Percentiles rank a stretch among this genome's conserved stretches.
Conservation (phyloP, 2,888 invertebrate species). For the Amphipoea oculea region DNA sequence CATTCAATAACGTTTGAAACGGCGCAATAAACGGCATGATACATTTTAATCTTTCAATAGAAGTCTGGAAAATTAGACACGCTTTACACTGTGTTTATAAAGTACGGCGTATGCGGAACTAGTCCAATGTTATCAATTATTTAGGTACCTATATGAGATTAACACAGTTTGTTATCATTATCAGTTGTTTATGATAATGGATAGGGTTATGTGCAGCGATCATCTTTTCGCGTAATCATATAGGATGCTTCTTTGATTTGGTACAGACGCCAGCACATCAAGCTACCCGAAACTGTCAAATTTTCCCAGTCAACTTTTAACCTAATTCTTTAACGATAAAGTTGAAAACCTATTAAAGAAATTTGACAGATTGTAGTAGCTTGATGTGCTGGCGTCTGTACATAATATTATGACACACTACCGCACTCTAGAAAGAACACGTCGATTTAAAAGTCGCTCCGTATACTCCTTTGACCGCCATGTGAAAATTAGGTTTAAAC, state of each 20-base stretch:
- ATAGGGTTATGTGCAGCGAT: neutral
- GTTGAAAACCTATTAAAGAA: too few species aligned
- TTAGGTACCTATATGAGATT: constrained; percentile 3
- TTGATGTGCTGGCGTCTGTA: too few species aligned
- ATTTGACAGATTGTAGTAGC: too few species aligned
- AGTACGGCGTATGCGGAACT: constrained; percentile 3
- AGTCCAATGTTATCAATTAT: constrained; percentile 21
- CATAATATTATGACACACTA: constrained; percentile 3
- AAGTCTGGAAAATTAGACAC: constrained; percentile 10
- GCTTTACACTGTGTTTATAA: constrained; percentile 7
- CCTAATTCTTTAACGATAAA: too few species aligned
- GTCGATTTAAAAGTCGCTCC: neutral
- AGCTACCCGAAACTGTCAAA: too few species aligned
- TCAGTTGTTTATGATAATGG: constrained; percentile 21
- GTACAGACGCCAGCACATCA: neutral
- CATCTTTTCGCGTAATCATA: neutral
- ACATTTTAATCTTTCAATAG: constrained; percentile 25
- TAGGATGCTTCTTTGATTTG: neutral
- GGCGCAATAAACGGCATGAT: constrained; percentile 29
- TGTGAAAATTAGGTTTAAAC: neutral
- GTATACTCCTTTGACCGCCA: too few species aligned
- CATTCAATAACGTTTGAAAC: constrained; percentile 6
- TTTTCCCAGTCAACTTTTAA: too few species aligned
- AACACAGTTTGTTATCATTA: constrained; percentile 33
- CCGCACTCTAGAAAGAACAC: neutral